These are phyloP conservation scores for Spodoptera frugiperda DNA, from an alignment of 1,140 invertebrate genomes.

Conservation along the genomic window DNA sequence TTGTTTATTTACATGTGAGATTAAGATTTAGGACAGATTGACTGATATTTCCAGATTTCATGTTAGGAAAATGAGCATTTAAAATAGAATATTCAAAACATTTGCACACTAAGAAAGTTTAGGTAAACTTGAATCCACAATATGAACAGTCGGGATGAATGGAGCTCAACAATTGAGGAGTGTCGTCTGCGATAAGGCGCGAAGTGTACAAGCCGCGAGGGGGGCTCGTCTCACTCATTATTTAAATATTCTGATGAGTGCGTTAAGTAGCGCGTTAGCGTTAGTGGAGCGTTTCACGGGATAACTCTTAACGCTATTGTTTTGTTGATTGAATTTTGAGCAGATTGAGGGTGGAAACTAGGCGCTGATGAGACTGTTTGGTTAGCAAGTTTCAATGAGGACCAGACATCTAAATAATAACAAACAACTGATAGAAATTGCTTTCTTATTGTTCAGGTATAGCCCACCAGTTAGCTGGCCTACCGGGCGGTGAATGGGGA, in stretches of 20 bases:
- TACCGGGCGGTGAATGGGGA: conserved; percentile 88
- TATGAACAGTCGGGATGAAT: conserved; percentile 28
- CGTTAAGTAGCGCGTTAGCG: conserved; percentile 71
- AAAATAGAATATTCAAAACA: conserved; percentile 3
- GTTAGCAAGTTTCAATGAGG: neutral
- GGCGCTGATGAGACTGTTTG: neutral
- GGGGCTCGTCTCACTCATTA: conserved; percentile 68
- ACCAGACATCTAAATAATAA: too few species aligned
- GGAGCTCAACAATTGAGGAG: conserved; percentile 64
- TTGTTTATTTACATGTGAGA: neutral
- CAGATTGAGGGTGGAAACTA: conserved; percentile 30
- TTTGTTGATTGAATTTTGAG: conserved; percentile 71
- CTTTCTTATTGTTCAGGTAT: conserved; percentile 85
- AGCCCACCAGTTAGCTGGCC: conserved; percentile 88
- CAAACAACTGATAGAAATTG: neutral
- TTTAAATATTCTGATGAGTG: conserved; percentile 80
- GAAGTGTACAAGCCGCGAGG: conserved; percentile 71
- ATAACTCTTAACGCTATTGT: conserved; percentile 74
- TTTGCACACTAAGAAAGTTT: neutral
- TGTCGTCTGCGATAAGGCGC: conserved; percentile 77
- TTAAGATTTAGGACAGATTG: too few species aligned
- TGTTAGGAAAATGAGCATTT: neutral
- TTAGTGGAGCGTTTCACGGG: conserved; percentile 68
- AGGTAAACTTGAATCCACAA: conserved; percentile 10
- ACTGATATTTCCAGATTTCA: neutral